Base-by-base conservation (phyloP, 2,113 vertebrate genomes). In the Nansenia antarctica region DNA sequence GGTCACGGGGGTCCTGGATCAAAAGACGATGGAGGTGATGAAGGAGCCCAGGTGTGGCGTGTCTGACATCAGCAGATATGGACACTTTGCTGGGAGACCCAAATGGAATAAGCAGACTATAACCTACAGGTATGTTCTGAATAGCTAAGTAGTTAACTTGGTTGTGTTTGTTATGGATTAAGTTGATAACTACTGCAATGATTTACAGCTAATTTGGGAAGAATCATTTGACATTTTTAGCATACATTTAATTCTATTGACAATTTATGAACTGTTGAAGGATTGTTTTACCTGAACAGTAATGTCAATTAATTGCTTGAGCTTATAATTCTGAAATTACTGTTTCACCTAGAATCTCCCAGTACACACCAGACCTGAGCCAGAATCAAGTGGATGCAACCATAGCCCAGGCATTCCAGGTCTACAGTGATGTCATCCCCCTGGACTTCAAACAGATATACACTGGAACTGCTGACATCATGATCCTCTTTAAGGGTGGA, bases 71-170 rank as follows among this genome's bases (percentile, higher is more conserved):
- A 89, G 86, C n/a, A 87, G 83, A 35, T 92, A 86, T 18, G 85
- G 77, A 11, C 82, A 93, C 70, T 93, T 93, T 69, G 62, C 42
- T 27, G 90, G 88, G 62, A 78, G 81, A 29, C 89, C 86, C 61
- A 94, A 81, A 61, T 94, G 88, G 88, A 2, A 86, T 72, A 93
- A 94, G 71, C 88, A 76, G 37, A 78, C 62, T n/a, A 65, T 93
- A 64, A 94, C 88, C 3, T 90, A 94, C 84, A 94, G 91, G 89
- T 93, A 73, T 9, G 24, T 12, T 34, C n/a, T n/a, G n/a, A 54
- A 12, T 12, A 60, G 3, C 45, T 49, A 6, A 6, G 35, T n/a
- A 37, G 35, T 37, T 6, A 37, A 37, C 11, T 37, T 37, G 5
- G 35, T 37, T 5, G 5, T 37, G 11, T 37, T 37, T 37, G 35